Conservation (phyloP, 2,113 vertebrate species). For the Alectura lathami region DNA sequence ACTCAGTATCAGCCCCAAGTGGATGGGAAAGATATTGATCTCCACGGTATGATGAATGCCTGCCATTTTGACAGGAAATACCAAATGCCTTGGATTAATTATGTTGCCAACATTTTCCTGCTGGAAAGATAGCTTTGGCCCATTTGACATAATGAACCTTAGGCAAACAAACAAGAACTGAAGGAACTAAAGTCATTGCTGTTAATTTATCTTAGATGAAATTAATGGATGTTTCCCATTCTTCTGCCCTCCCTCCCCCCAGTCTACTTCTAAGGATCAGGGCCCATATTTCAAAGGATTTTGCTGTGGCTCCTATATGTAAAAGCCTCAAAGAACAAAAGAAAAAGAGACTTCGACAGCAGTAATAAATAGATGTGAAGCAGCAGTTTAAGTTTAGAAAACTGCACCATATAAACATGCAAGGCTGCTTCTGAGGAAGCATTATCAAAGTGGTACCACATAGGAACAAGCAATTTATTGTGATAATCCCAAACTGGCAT, state of each 20-base stretch:
- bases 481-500: not conserved
- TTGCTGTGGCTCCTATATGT: not conserved
- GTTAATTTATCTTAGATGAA: not conserved
- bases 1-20: not conserved
- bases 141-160: slow-evolving; percentile 14
- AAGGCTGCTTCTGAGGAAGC: not conserved
- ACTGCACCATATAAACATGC: not conserved
- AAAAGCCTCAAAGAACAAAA: not conserved
- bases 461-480: not conserved
- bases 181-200: not conserved
- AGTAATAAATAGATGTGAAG: not conserved
- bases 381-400: not conserved
- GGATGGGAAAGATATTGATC: not conserved
- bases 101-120: slow-evolving; percentile 32
- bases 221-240: not conserved
- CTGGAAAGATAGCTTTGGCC: not conserved
- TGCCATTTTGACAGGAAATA: slow-evolving; percentile 56
- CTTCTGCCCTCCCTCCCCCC: not conserved
- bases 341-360: not conserved
- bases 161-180: slow-evolving; percentile 51
- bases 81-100: slow-evolving; percentile 53
- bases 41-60: slow-evolving; percentile 7
- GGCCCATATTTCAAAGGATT: not conserved
- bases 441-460: not conserved
- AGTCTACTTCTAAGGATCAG: not conserved